phyloP scores from a whole-genome alignment of 2,888 invertebrate genomes.

The Cerceris ruficornis region DNA sequence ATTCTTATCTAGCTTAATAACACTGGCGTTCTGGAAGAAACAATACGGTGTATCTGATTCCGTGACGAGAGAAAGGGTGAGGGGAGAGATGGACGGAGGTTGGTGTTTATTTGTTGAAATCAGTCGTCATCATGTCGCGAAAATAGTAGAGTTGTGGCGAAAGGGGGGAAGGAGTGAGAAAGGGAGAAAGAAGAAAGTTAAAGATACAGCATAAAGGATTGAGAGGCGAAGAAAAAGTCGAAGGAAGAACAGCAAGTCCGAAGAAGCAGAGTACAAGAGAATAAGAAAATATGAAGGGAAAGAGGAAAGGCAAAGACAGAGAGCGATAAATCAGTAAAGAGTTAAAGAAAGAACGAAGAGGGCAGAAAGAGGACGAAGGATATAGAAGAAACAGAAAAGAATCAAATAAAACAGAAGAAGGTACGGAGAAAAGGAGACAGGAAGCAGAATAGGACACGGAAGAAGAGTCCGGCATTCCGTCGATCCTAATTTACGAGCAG shows the following conservation, averaged over 20 bases:
- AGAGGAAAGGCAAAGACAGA: too few relatives aligned
- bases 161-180: background rate
- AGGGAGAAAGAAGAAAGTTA: background rate
- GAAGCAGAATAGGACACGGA: slow-evolving; percentile 28
- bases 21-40: slow-evolving; percentile 16
- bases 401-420: background rate
- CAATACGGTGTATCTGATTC: slow-evolving; percentile 55
- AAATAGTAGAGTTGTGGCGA: slow-evolving; percentile 28
- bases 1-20: slow-evolving; percentile 45
- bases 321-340: too few relatives aligned
- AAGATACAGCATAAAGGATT: too few relatives aligned
- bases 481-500: slow-evolving; percentile 81
- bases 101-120: slow-evolving; percentile 42
- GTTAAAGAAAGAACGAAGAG: too few relatives aligned
- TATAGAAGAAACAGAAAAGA: slow-evolving; percentile 1
- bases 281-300: too few relatives aligned
- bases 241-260: too few relatives aligned
- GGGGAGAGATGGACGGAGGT: background rate
- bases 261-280: too few relatives aligned
- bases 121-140: slow-evolving; percentile 13
- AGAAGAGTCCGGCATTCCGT: slow-evolving; percentile 75
- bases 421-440: background rate
- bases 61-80: background rate
- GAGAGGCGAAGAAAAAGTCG: too few relatives aligned
- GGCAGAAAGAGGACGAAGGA: too few relatives aligned